phyloP scores from a whole-genome alignment of 2,888 invertebrate species.

The Macropis europaea region DNA sequence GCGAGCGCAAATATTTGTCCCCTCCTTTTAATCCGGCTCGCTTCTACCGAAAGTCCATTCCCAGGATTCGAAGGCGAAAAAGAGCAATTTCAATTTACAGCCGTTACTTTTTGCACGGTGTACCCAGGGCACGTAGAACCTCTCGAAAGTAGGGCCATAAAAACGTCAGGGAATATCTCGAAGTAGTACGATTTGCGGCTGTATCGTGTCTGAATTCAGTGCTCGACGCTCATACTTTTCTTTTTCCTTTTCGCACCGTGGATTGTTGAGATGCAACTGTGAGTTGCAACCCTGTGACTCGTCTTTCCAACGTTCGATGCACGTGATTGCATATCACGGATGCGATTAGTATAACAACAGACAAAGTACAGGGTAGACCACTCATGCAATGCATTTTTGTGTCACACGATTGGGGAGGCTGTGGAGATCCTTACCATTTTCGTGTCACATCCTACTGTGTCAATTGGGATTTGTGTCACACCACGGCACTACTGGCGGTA shows the following conservation, averaged over 20 bases:
- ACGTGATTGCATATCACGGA: too few species aligned
- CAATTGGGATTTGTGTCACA: too few species aligned
- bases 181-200: constrained; percentile 62
- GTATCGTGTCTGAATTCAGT: constrained; percentile 53
- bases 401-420: too few species aligned
- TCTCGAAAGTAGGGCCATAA: constrained; percentile 56
- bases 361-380: too few species aligned
- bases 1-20: constrained; percentile 44
- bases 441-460: too few species aligned
- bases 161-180: constrained; percentile 57
- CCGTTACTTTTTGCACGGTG: constrained; percentile 39
- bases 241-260: not conserved
- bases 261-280: constrained; percentile 48
- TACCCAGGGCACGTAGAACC: constrained; percentile 51
- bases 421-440: too few species aligned
- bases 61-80: constrained; percentile 28
- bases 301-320: too few species aligned
- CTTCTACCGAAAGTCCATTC: constrained; percentile 15
- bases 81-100: constrained; percentile 55
- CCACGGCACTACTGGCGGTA: too few species aligned
- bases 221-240: constrained; percentile 6
- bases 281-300: too few species aligned
- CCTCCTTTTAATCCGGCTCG: constrained; percentile 34
- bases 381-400: too few species aligned
- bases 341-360: too few species aligned